Evolutionary conservation across 2,113 vertebrate species (phyloP), one percentile per base, ranked within the genome.

Genomic region (Salvelinus namaycush): DNA sequence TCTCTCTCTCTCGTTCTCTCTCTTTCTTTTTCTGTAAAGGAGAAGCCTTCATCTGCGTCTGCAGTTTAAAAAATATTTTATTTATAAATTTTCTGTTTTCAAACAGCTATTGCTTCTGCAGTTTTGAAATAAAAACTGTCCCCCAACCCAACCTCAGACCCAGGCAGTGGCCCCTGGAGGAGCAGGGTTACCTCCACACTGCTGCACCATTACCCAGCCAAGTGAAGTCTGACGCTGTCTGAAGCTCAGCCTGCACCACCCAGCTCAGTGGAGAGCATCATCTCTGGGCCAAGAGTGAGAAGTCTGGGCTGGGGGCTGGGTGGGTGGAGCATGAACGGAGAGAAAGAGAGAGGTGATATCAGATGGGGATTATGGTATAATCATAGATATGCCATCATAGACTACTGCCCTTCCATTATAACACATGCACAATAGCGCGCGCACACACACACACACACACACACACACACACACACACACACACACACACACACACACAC

Each of bases 151-250:
- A 48, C 60, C 77, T 26, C n/a, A 22, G 73, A 44, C 57, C 77
- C 79, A 81, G 76, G 34, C 79, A 26, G 59, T 67, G 83, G 80
- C 78, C 85, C 86, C 83, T 81, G 0, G 76, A 76, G 87, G 78
- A 83, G 78, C 68, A 69, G 57, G 0, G 70, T 87, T 87, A 83
- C 66, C 67, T 78, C 81, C 83, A 83, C 76, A 73, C 84, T 76
- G 59, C 72, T 90, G 86, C 81, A 85, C 87, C 87, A 89, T 89
- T 82, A 81, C 82, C 82, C 65, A 82, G 16, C 80, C 80, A 73
- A 88, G 84, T 78, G 84, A 80, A 88, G 88, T 77, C 74, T 71
- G 76, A 68, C 69, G 80, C 39, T 84, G 77, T 82, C 79, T 89
- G 82, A 26, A 26, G 26, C 26, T 69, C 39, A 22, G 71, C 49